Base-by-base conservation (phyloP, 2,113 vertebrate genomes). In the Lophius piscatorius region DNA sequence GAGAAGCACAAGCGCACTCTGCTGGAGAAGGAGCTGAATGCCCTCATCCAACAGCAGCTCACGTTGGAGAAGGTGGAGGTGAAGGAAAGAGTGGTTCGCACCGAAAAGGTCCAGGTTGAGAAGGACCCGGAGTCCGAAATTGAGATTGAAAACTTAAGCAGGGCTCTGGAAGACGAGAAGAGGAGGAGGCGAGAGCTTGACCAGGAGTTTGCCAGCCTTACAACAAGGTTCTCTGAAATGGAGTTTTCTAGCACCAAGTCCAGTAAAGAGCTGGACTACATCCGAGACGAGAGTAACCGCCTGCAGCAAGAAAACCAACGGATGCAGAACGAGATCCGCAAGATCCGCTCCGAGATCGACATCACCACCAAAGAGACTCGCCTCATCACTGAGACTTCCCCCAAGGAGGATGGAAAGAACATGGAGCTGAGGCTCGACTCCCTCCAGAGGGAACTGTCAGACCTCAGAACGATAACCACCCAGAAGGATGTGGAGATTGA, bases 181-280 rank as follows among this genome's bases (percentile, higher is more conserved):
- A 89, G 75, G 18, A 84, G 88, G 55, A 93, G 92, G 65, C 88
- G 91, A 29, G 93, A 95, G 35, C 89, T 98, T 26, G 95, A 98
- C 4, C 74, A 83, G 1, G 94, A 98, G 39, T 81, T 96, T 26
- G 52, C 85, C 6, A 82, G 28, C 18, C 67, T 97, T 0, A 94
- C 90, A 18, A 82, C 94, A 34, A 93, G 80, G 63, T 54, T 97
- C 10, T 94, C 95, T 0, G 95, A 98, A 24, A 86, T 95, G 65
- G 95, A 98, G 70, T 98, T 99, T 87, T 91, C 85, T 5, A 96
- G 96, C 80, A 97, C 94, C n/a, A 98, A 98, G 81, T 95, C 95
- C 0, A 91, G 91, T 23, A 98, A 97, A 78, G 96, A 98, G 16
- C 78, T 98, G 22, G 93, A 96, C 64, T 93, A 96, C 71, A 67